Percentiles rank a stretch among this genome's conserved stretches.
These are phyloP conservation scores for Dysmachus trigonus DNA, from an alignment of 2,888 invertebrate genomes.

Conservation along the genomic window DNA sequence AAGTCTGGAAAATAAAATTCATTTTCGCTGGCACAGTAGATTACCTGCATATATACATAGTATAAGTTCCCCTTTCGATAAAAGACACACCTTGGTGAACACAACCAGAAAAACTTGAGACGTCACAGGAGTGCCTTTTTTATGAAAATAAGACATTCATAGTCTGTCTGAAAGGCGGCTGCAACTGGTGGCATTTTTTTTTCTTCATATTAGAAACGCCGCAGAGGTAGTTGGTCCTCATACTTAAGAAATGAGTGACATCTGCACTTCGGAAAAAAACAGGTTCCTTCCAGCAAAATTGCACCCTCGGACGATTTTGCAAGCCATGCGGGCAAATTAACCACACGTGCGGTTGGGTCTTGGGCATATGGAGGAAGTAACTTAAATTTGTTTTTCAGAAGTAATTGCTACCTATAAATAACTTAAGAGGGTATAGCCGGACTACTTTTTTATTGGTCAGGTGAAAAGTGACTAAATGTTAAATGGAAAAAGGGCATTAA, in stretches of 20 bases:
- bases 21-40: neutral
- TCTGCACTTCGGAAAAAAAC: slow-evolving; percentile 3
- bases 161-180: neutral
- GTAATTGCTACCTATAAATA: neutral
- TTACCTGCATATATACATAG: neutral
- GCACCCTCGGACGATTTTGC: neutral
- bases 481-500: neutral
- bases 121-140: neutral
- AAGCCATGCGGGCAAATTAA: neutral
- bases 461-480: neutral
- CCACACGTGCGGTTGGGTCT: neutral
- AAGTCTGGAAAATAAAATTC: neutral
- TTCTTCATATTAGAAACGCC: neutral
- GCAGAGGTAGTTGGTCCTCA: neutral
- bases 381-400: neutral
- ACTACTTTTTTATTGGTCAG: neutral
- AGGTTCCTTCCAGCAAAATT: slow-evolving; percentile 10
- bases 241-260: slow-evolving; percentile 20
- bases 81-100: neutral
- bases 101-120: neutral
- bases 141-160: neutral
- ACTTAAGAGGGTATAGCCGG: neutral
- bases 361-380: slow-evolving; percentile 16
- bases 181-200: neutral
- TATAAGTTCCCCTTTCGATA: neutral